Evolutionary conservation across 2,888 invertebrate genomes (phyloP).

Genomic region (Amphipyra berbera): DNA sequence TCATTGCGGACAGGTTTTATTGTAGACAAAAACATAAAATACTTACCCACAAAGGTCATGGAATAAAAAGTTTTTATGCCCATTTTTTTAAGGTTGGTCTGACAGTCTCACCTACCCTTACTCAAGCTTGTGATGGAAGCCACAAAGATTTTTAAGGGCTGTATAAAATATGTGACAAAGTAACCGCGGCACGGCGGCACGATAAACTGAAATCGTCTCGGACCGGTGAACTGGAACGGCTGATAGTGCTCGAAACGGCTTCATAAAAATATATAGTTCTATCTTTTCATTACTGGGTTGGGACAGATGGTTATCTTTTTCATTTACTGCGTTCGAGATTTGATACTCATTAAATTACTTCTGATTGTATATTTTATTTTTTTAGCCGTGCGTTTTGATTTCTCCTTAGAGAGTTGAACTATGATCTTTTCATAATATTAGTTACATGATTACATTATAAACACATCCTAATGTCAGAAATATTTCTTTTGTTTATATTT

Average conservation of each 20-base stretch:
- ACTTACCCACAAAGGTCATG: constrained; percentile 1
- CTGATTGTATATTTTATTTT: background rate
- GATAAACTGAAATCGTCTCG: constrained; percentile 64
- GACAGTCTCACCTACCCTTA: constrained; percentile 1
- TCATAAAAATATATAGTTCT: constrained; percentile 61
- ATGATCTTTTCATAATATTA: too few relatives aligned
- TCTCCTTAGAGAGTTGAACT: too few relatives aligned
- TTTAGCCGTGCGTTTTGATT: background rate
- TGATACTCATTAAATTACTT: background rate
- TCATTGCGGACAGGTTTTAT: constrained; percentile 1
- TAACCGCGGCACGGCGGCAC: constrained; percentile 52
- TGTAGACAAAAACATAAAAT: constrained; percentile 21
- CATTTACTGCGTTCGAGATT: constrained; percentile 13
- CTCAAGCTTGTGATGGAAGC: constrained; percentile 24
- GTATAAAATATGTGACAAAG: constrained; percentile 65
- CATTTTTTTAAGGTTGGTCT: constrained; percentile 16
- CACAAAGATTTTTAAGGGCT: constrained; percentile 54
- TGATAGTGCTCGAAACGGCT: constrained; percentile 68
- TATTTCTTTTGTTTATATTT: too few relatives aligned
- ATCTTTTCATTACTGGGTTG: constrained; percentile 49
- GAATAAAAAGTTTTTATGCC: constrained; percentile 13
- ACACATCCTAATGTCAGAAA: too few relatives aligned
- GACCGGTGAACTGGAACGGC: constrained; percentile 68
- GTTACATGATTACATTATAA: too few relatives aligned
- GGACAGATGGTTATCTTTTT: constrained; percentile 41